These are phyloP conservation scores for Typhlomys cinereus DNA, from an alignment of 2,113 vertebrate genomes.

Conservation along the genomic window DNA sequence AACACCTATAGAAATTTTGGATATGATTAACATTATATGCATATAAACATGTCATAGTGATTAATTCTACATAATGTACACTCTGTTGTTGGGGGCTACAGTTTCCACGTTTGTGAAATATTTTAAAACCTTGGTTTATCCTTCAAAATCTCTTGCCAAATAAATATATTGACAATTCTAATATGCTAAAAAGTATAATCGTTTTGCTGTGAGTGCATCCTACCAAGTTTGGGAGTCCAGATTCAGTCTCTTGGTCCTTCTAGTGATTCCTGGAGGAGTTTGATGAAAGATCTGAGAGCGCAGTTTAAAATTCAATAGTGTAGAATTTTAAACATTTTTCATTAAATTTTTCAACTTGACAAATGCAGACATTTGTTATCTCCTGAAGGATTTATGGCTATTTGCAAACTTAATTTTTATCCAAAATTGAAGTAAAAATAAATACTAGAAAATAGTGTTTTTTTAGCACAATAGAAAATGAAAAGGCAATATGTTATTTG, in stretches of 20 bases:
- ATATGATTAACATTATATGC: background rate
- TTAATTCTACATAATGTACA: background rate
- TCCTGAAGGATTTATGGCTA: background rate
- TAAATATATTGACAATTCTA: background rate
- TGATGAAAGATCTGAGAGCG: background rate
- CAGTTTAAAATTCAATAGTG: background rate
- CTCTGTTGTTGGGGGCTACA: background rate
- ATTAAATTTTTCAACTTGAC: background rate
- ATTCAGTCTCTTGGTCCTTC: background rate
- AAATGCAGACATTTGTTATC: background rate
- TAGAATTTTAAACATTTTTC: background rate
- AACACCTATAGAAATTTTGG: conserved; percentile 14
- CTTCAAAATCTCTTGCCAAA: conserved; percentile 19
- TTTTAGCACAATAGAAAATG: background rate
- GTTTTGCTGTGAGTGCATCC: background rate
- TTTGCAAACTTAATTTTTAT: background rate
- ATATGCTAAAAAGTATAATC: background rate
- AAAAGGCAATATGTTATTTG: background rate
- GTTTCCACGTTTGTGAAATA: background rate
- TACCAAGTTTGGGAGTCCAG: background rate
- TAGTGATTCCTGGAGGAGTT: background rate
- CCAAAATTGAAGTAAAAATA: conserved; percentile 15
- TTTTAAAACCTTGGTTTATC: background rate
- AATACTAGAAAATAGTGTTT: background rate
- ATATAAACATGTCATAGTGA: background rate